Conservation (phyloP, 1,140 invertebrate genomes). For the Meloidogyne chitwoodi region DNA sequence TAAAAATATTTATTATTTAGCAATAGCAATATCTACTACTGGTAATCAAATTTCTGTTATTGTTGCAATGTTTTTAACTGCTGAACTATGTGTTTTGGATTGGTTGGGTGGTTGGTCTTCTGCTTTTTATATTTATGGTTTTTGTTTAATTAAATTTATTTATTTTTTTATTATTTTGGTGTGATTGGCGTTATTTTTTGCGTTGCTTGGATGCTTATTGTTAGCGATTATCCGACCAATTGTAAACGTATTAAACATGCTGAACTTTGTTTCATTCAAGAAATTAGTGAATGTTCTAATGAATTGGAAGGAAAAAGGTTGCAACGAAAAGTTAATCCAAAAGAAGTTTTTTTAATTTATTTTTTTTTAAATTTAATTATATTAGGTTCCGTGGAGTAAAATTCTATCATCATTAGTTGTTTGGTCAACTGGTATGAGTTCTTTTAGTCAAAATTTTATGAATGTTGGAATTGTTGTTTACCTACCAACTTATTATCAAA, state of each 20-base stretch:
- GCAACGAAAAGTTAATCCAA: background rate
- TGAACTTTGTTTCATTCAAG: constrained; percentile 45
- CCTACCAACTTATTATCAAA: constrained; percentile 56
- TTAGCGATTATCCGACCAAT: constrained; percentile 44
- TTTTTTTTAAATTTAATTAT: background rate
- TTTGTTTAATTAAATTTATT: constrained; percentile 3
- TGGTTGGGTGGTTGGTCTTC: constrained; percentile 53
- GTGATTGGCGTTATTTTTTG: constrained; percentile 47
- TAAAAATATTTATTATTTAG: background rate
- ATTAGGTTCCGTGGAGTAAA: constrained; percentile 35
- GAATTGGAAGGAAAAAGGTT: background rate
- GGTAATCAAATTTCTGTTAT: constrained; percentile 58
- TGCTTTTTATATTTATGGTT: constrained; percentile 55
- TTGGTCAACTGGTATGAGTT: constrained; percentile 49
- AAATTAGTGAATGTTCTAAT: background rate
- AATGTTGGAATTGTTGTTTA: constrained; percentile 60
- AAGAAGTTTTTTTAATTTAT: constrained; percentile 9
- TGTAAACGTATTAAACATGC: constrained; percentile 29
- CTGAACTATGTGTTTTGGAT: constrained; percentile 54
- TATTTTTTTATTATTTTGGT: constrained; percentile 33
- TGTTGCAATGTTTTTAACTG: constrained; percentile 57
- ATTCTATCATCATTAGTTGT: constrained; percentile 49
- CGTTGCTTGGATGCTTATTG: constrained; percentile 44
- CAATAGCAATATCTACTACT: constrained; percentile 53
- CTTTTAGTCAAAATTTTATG: constrained; percentile 54